These are phyloP conservation scores for Lamellibrachia satsuma DNA, from an alignment of 2,888 invertebrate genomes.

Conservation along the genomic window DNA sequence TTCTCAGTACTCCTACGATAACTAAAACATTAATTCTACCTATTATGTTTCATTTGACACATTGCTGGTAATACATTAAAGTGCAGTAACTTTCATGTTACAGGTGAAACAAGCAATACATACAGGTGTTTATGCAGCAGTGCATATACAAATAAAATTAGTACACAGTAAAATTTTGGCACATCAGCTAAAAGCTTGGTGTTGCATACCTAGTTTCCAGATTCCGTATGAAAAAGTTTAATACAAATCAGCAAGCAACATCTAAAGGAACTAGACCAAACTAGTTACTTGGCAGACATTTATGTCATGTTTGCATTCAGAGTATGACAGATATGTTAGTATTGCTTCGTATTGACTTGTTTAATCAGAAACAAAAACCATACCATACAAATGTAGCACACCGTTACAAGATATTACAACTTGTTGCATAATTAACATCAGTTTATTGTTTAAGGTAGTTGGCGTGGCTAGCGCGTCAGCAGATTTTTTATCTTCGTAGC, in stretches of 20 bases:
- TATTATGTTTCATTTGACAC: too few species aligned
- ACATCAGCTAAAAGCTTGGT: not conserved
- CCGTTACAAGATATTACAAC: not conserved
- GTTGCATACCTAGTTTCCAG: not conserved
- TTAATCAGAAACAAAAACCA: not conserved
- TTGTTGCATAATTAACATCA: not conserved
- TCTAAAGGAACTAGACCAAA: not conserved
- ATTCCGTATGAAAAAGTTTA: not conserved
- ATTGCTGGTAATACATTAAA: too few species aligned
- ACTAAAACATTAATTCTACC: too few species aligned
- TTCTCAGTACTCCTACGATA: too few species aligned
- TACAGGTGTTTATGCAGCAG: not conserved
- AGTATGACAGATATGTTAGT: not conserved
- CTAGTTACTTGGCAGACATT: not conserved
- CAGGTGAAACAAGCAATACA: not conserved
- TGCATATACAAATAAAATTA: not conserved
- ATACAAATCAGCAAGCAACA: not conserved
- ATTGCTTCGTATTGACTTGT: not conserved
- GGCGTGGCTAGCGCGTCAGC: too few species aligned
- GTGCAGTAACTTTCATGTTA: too few species aligned
- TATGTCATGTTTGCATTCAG: not conserved
- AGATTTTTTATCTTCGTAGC: too few species aligned
- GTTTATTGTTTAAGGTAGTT: not conserved
- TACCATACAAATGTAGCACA: not conserved
- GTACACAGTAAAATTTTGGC: not conserved